Conservation (phyloP, 2,888 invertebrate genomes). For the Hybos culiciformis region DNA sequence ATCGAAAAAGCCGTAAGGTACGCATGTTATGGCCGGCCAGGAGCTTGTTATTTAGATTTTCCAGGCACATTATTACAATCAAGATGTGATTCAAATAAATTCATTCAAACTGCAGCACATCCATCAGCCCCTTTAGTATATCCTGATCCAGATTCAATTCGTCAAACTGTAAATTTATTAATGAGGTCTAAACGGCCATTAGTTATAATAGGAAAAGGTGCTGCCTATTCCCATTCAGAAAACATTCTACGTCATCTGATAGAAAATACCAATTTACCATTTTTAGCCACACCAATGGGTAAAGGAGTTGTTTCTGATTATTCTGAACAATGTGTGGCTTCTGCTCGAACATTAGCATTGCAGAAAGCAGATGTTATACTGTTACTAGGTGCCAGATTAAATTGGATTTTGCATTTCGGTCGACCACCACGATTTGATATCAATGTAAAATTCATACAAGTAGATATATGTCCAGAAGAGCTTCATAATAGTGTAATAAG, state of each 20-base stretch:
- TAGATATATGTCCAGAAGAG: slow-evolving; percentile 80
- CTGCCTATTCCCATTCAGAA: slow-evolving; percentile 71
- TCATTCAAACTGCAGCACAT: slow-evolving; percentile 30
- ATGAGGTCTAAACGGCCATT: slow-evolving; percentile 65
- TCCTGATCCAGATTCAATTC: slow-evolving; percentile 57
- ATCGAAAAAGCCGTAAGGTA: slow-evolving; percentile 84
- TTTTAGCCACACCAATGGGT: slow-evolving; percentile 92
- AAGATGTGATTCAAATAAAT: slow-evolving; percentile 23
- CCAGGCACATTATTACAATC: slow-evolving; percentile 69
- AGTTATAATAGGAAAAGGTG: slow-evolving; percentile 82
- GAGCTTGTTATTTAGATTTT: slow-evolving; percentile 80
- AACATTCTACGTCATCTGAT: slow-evolving; percentile 54
- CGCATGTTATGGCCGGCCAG: slow-evolving; percentile 76
- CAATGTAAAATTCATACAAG: slow-evolving; percentile 81
- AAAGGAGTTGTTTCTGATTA: slow-evolving; percentile 66
- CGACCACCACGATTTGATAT: slow-evolving; percentile 68
- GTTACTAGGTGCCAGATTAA: slow-evolving; percentile 78
- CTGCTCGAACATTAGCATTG: slow-evolving; percentile 75
- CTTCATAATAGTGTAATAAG: slow-evolving; percentile 78
- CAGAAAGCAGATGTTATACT: slow-evolving; percentile 79
- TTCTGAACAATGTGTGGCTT: slow-evolving; percentile 60
- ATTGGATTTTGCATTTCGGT: slow-evolving; percentile 98
- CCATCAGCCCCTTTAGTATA: slow-evolving; percentile 48
- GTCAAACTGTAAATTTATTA: slow-evolving; percentile 54
- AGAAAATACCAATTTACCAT: slow-evolving; percentile 60